Percentiles rank a stretch among this genome's conserved stretches.
These are phyloP conservation scores for Bos javanicus DNA, from an alignment of 2,113 vertebrate genomes.

Conservation along the genomic window DNA sequence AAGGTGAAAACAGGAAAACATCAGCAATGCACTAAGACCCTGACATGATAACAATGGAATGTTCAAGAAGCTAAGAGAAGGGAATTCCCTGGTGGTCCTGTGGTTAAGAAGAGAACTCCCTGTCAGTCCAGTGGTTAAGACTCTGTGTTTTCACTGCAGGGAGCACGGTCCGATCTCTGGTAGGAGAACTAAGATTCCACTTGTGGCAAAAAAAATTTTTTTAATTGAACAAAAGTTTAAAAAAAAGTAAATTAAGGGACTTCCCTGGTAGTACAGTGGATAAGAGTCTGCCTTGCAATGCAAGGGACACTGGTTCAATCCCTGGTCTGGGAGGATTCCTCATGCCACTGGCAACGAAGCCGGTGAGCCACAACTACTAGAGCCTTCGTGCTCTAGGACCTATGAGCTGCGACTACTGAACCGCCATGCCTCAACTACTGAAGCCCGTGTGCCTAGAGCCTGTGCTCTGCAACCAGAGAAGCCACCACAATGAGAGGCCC, in stretches of 20 bases:
- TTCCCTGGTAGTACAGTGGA: neutral
- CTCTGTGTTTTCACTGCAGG: neutral
- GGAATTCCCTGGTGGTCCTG: neutral
- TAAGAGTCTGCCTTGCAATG: neutral
- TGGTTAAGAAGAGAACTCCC: neutral
- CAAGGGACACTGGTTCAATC: neutral
- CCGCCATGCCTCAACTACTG: rapidly evolving
- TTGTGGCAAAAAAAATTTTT: neutral
- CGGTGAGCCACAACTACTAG: rapidly evolving
- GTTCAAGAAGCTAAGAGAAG: neutral
- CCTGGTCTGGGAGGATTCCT: neutral
- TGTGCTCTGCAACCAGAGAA: neutral
- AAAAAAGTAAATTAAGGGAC: neutral
- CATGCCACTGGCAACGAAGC: neutral
- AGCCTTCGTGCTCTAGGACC: neutral
- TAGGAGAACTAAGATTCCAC: neutral
- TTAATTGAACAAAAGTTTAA: neutral
- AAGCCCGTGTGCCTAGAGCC: neutral
- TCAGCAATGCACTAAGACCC: neutral
- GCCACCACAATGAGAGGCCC: neutral
- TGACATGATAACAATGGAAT: neutral
- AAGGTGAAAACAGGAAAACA: neutral
- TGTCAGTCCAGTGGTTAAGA: neutral
- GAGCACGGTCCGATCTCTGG: neutral
- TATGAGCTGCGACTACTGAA: neutral